Percentiles rank a stretch among this genome's conserved stretches.
Conservation (phyloP, 1,140 invertebrate species). For the Aphelenchoides besseyi region DNA sequence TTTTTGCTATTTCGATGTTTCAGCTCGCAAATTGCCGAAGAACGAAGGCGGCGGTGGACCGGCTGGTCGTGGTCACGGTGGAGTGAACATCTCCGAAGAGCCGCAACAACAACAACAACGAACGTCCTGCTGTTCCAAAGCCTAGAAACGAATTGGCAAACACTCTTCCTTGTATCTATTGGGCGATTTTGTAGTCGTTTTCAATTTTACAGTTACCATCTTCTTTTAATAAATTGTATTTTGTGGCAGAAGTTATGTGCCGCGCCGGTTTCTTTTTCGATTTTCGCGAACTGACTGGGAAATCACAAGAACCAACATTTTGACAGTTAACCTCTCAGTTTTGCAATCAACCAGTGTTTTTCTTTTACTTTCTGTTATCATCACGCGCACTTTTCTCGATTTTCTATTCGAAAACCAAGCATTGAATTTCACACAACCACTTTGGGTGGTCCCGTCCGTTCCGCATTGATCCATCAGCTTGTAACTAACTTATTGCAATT, state of each 20-base stretch:
- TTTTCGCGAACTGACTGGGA: no score
- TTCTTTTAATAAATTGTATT: no score
- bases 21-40: constrained; percentile 55
- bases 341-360: constrained; percentile 2
- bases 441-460: background rate
- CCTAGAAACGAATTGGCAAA: no score
- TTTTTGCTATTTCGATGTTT: constrained; percentile 29
- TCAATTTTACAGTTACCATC: no score
- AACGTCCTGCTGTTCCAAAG: constrained; percentile 15
- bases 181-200: no score
- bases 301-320: no score
- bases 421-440: background rate
- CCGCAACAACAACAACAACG: background rate
- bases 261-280: no score
- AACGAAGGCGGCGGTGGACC: constrained; percentile 54
- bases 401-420: constrained; percentile 1
- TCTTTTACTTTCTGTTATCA: background rate
- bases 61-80: constrained; percentile 47
- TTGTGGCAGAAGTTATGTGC: no score
- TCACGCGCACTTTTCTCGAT: background rate
- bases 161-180: no score
- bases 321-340: constrained; percentile 1
- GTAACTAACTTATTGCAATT: background rate
- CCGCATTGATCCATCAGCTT: background rate
- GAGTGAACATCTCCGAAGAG: constrained; percentile 45